Base-by-base conservation (phyloP, 2,797 vertebrate species). In the Anableps anableps region DNA sequence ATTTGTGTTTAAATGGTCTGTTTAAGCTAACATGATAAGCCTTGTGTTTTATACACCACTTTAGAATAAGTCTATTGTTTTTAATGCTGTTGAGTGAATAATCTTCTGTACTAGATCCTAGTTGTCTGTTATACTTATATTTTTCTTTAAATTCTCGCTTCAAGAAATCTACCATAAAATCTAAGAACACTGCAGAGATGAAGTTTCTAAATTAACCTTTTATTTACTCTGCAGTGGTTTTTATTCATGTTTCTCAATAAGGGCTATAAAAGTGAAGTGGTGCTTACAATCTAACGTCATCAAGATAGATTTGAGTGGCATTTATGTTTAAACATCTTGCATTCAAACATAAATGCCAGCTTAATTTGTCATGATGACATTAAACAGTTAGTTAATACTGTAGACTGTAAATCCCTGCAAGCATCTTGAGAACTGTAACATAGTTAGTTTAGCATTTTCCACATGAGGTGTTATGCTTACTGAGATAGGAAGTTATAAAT, bases 291-390 rank as follows among this genome's bases (percentile, higher is more conserved):
- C n/a, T 47, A 62, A 45, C 29, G 53, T 34, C 55, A 34, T 62
- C 55, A 62, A 76, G 74, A 76, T 60, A 64, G 21, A 76, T 62
- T 47, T 76, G 55, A 76, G 55, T 76, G 41, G 74, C 74, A 62
- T 76, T 62, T 62, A 76, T 62, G 21, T 45, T 62, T 47, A 23
- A 76, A 58, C 7, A n/a, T 31, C 29, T 76, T 76, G 8, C 64
- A 58, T 86, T 85, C 82, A 75, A 80, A 85, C 17, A 50, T 60
- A 85, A 89, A 89, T 88, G 84, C 74, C 85, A 83, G 26, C 55
- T 16, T 66, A 79, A 90, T 91, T 85, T 80, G 89, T 87, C 87
- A 85, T 81, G 82, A 88, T 86, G 83, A 86, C 86, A 88, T 86
- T 70, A 75, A 55, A 79, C 81, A 73, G 83, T 85, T 84, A 73